Conservation (phyloP, 2,797 vertebrate species). For the Lepilemur ruficaudatus region DNA sequence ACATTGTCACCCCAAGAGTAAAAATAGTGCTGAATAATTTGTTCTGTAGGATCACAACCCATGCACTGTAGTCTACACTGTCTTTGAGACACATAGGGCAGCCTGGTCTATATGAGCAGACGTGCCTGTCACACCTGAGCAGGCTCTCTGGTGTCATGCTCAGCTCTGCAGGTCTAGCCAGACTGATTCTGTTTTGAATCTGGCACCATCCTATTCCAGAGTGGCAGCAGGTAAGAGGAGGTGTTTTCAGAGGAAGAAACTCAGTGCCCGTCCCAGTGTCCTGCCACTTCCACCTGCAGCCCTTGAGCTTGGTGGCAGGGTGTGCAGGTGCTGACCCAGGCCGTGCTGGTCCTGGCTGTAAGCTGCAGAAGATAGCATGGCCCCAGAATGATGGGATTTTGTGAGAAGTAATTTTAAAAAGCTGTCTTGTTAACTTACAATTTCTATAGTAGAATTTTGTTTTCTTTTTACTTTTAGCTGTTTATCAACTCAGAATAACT, state of each 20-base stretch:
- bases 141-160: neutral
- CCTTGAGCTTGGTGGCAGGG: neutral
- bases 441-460: neutral
- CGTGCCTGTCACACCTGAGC: accelerated
- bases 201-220: neutral
- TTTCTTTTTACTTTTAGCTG: neutral
- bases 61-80: accelerated
- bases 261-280: accelerated
- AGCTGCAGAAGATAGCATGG: neutral
- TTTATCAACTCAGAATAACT: neutral
- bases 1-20: neutral
- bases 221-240: accelerated
- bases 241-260: neutral
- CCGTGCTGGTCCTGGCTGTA: neutral
- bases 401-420: neutral
- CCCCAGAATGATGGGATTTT: neutral
- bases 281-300: neutral
- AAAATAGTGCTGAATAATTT: neutral
- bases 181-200: neutral
- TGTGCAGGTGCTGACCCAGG: too few species aligned
- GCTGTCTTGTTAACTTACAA: neutral
- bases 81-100: neutral
- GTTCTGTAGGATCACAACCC: neutral
- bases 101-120: neutral
- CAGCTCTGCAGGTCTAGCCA: neutral